Base-by-base conservation (phyloP, 2,888 invertebrate genomes). In the Plagodis pulveraria region DNA sequence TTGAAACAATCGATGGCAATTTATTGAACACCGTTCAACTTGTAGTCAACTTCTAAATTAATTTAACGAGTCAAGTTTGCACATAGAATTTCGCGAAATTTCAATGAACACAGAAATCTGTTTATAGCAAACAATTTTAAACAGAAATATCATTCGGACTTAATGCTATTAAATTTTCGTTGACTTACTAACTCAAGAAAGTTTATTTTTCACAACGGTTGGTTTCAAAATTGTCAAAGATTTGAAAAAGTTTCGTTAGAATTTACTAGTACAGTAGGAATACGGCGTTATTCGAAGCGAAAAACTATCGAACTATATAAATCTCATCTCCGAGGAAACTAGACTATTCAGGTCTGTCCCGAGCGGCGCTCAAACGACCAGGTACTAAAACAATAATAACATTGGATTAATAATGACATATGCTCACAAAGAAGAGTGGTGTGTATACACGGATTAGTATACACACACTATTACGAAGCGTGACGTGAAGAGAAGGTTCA, bases 371-470 rank as follows among this genome's bases (percentile, higher is more conserved):
- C 22, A 4, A 22, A 22, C 1, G 22, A 1, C 22, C 22, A 22
- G 22, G 4, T 22, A 22, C 22, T 53, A 11, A 65, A 51, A 62
- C 56, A 64, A 58, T 56, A 59, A 66, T 65, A 65, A 62, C 58
- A 54, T 55, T 32, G 52, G 51, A 68, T 66, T 70, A 63, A 60
- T 62, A 58, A 65, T 65, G 57, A 56, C 45, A 46, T 53, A 38
- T 62, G 63, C 48, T 54, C 46, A 50, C 44, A 58, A 65, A 70
- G 51, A 57, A 47, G 56, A 62, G 58, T 55, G 49, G 59, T 43
- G 38, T 64, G 62, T 48, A 54, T 45, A 62, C 42, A 44, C 35
- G 12, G 51, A 6, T 34, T 35, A 42, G 5, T 12, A 40, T 46
- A 35, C 44, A 53, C 52, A 52, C 33, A 57, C 55, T 36, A 36